Percentiles rank a stretch among this genome's conserved stretches.
phyloP scores from a whole-genome alignment of 2,113 vertebrate species.

The Alaudala cheleensis region DNA sequence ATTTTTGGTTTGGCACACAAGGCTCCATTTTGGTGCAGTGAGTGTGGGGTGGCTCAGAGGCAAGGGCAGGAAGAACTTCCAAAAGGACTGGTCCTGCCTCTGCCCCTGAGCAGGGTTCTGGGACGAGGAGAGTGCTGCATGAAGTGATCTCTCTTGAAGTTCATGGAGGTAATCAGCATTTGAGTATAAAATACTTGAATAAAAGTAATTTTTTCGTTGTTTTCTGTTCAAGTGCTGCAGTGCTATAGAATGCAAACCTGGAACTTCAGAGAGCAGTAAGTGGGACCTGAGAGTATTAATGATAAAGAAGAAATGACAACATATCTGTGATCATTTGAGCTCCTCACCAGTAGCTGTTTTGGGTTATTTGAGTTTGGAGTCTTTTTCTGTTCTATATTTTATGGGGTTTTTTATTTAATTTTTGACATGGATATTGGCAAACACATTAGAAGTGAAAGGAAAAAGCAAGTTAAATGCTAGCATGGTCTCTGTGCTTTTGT shows the following conservation, averaged over 20 bases:
- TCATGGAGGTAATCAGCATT: not conserved
- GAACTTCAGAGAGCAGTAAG: not conserved
- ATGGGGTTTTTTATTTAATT: not conserved
- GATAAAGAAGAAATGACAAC: not conserved
- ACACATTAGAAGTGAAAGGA: not conserved
- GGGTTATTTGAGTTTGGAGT: not conserved
- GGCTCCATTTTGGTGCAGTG: not conserved
- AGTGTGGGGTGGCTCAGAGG: not conserved
- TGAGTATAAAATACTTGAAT: not conserved
- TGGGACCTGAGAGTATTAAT: not conserved
- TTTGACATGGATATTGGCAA: not conserved
- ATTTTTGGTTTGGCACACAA: rapidly evolving
- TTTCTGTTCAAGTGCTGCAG: not conserved
- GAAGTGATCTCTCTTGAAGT: not conserved
- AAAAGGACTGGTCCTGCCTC: not conserved
- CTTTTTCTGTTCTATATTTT: not conserved
- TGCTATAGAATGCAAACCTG: not conserved
- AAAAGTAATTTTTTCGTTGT: not conserved
- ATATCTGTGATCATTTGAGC: not conserved
- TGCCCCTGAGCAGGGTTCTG: not conserved
- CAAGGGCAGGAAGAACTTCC: not conserved
- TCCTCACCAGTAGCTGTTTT: not conserved
- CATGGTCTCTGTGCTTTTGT: not conserved
- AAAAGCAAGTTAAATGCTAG: not conserved
- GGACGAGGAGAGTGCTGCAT: not conserved